These are phyloP conservation scores for Pachypanchax playfairii DNA, from an alignment of 2,113 vertebrate genomes.

Conservation along the genomic window DNA sequence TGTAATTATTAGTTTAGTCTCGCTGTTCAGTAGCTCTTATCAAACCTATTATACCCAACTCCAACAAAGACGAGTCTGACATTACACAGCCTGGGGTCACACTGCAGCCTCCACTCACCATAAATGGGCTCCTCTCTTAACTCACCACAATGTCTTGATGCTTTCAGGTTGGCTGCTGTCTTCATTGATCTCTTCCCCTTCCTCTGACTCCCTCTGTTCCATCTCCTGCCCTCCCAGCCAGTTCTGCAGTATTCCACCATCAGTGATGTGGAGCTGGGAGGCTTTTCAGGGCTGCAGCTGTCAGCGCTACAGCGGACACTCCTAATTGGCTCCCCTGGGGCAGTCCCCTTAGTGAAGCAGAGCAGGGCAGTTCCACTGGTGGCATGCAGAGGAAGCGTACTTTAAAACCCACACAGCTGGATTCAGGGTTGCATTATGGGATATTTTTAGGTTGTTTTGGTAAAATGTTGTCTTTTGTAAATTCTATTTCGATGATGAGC, in stretches of 20 bases:
- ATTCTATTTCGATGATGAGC: neutral
- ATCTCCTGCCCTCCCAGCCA: constrained; percentile 5
- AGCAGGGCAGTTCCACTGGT: constrained; percentile 34
- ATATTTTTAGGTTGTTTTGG: neutral
- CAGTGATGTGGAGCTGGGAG: constrained; percentile 43
- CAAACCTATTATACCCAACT: neutral
- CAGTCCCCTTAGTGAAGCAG: constrained; percentile 39
- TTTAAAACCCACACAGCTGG: constrained; percentile 33
- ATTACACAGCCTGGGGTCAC: neutral
- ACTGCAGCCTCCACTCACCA: neutral
- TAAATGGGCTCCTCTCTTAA: neutral
- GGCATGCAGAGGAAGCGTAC: constrained; percentile 29
- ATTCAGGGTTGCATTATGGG: constrained; percentile 1
- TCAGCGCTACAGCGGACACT: constrained; percentile 54
- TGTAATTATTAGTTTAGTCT: neutral
- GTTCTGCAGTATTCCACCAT: constrained; percentile 34
- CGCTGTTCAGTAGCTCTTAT: neutral
- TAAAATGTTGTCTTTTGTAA: too few relatives aligned
- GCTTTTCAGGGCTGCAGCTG: constrained; percentile 52
- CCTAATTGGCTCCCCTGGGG: constrained; percentile 71
- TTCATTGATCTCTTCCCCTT: constrained; percentile 33
- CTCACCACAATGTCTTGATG: constrained; percentile 11
- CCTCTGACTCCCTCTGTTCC: constrained; percentile 19
- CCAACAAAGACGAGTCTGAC: neutral
- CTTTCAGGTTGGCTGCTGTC: constrained; percentile 19